Evolutionary conservation across 2,797 vertebrate genomes (phyloP).

Genomic region (Sardinella longiceps): DNA sequence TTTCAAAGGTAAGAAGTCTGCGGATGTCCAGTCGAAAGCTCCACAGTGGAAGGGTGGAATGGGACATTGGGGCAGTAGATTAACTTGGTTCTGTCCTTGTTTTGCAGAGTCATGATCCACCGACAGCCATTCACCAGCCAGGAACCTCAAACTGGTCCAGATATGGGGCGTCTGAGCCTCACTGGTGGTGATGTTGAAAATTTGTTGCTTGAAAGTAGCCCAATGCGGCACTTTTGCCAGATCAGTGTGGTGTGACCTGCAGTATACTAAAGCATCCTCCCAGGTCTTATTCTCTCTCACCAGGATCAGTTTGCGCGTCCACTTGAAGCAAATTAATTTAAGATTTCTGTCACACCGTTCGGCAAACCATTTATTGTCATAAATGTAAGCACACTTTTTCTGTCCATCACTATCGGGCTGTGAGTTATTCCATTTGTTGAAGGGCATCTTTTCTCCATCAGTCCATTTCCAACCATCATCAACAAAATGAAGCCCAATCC

Average conservation of each 20-base stretch:
- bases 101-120: constrained; percentile 24
- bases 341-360: accelerated
- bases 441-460: constrained; percentile 39
- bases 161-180: background rate
- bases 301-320: constrained; percentile 18
- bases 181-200: constrained; percentile 43
- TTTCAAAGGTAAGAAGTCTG: background rate
- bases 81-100: constrained; percentile 45
- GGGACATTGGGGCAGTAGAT: constrained; percentile 35
- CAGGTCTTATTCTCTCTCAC: constrained; percentile 59
- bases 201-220: constrained; percentile 46
- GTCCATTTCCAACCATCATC: constrained; percentile 50
- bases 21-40: constrained; percentile 14
- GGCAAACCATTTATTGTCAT: accelerated
- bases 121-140: constrained; percentile 60
- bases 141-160: constrained; percentile 62
- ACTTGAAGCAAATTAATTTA: constrained; percentile 43
- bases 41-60: constrained; percentile 37
- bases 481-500: constrained; percentile 51
- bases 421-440: accelerated
- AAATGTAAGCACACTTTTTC: accelerated
- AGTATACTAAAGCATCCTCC: constrained; percentile 58
- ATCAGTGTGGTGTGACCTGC: constrained; percentile 47
- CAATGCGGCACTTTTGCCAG: constrained; percentile 56
- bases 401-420: accelerated